These are phyloP conservation scores for Marcusenius ussheri DNA, from an alignment of 2,113 vertebrate species.

Conservation along the genomic window DNA sequence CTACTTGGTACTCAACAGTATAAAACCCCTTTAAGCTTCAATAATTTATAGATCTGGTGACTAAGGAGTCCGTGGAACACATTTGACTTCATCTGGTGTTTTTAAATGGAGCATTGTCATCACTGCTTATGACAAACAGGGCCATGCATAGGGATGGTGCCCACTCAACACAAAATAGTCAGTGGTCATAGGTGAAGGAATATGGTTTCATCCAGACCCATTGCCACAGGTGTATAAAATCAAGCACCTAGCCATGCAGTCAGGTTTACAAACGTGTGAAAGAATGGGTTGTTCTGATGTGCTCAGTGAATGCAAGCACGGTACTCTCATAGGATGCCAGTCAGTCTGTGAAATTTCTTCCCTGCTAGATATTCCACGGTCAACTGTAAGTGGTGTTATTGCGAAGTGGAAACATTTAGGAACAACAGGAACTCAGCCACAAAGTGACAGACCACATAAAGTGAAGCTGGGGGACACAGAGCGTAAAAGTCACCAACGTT, in stretches of 20 bases:
- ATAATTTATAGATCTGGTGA: background rate
- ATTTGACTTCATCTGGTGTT: background rate
- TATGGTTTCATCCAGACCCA: background rate
- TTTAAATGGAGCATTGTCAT: background rate
- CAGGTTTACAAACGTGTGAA: background rate
- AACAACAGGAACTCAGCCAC: too few species aligned
- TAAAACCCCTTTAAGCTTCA: background rate
- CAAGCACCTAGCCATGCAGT: background rate
- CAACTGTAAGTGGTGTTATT: background rate
- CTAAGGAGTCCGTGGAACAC: background rate
- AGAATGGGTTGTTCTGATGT: background rate
- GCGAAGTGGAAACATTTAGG: background rate
- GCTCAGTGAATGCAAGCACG: background rate
- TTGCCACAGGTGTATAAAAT: background rate
- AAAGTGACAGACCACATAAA: too few species aligned
- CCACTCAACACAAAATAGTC: background rate
- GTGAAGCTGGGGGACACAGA: too few species aligned
- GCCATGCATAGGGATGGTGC: background rate
- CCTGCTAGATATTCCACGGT: background rate
- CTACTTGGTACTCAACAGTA: background rate
- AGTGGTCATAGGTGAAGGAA: background rate
- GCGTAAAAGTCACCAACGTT: background rate
- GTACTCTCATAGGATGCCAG: background rate
- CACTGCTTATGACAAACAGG: background rate
- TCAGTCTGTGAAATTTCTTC: background rate